A percentile compares a stretch with the other conserved stretches of the same genome.
Evolutionary conservation across 2,797 vertebrate genomes (phyloP).

Genomic region (Hozukius guyotensis): DNA sequence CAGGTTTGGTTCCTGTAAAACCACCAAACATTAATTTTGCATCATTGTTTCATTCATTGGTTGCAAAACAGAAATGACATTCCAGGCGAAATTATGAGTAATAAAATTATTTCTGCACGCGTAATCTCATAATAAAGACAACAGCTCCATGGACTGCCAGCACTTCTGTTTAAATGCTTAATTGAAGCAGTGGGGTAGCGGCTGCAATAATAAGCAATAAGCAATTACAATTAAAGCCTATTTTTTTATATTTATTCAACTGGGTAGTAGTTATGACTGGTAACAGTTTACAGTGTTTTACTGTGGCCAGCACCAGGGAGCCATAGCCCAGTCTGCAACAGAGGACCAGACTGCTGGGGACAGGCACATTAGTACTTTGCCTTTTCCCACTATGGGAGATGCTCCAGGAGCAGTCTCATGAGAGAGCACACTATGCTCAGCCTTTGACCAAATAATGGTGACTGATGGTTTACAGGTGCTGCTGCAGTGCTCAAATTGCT

Average conservation of each 20-base stretch:
- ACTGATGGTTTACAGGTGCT: slow-evolving; percentile 12
- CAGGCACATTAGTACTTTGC: neutral
- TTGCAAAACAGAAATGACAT: neutral
- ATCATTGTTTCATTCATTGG: neutral
- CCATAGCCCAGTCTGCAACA: neutral
- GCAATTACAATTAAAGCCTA: neutral
- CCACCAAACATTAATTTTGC: slow-evolving; percentile 2
- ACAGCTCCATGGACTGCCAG: neutral
- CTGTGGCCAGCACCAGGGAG: neutral
- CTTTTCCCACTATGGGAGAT: neutral
- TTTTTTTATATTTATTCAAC: neutral
- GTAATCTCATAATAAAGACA: neutral
- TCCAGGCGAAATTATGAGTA: neutral
- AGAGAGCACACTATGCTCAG: slow-evolving; percentile 1
- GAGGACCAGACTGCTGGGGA: neutral
- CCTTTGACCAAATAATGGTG: slow-evolving; percentile 30
- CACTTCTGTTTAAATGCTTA: neutral
- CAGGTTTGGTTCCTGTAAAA: slow-evolving; percentile 70
- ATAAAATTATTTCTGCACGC: neutral
- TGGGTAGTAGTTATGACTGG: neutral
- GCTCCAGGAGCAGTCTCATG: neutral
- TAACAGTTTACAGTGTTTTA: neutral
- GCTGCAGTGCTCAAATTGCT: neutral
- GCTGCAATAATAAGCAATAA: neutral
- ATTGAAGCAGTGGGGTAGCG: neutral